Percentiles rank a stretch among this genome's conserved stretches.
Conservation (phyloP, 2,888 invertebrate genomes). For the Phoenoteleia sp. region DNA sequence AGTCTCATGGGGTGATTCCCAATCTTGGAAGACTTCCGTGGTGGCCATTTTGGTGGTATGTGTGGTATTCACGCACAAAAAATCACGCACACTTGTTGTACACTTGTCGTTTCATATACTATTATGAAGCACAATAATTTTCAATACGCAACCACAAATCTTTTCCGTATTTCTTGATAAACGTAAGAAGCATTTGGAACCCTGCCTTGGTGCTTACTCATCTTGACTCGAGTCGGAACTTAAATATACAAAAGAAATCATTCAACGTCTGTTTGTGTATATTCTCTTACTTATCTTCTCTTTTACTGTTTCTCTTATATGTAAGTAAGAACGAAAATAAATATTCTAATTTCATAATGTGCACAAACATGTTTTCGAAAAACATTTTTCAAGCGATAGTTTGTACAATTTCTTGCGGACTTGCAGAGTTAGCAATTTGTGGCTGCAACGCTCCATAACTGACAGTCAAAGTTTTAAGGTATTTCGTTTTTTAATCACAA, state of each 20-base stretch:
- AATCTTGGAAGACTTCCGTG: slow-evolving; percentile 85
- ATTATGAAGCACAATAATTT: slow-evolving; percentile 57
- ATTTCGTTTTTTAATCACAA: too few relatives aligned
- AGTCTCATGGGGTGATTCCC: slow-evolving; percentile 84
- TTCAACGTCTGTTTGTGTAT: slow-evolving; percentile 57
- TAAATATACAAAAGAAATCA: slow-evolving; percentile 66
- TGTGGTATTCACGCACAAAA: slow-evolving; percentile 49
- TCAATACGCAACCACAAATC: slow-evolving; percentile 57
- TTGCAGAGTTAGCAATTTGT: neutral
- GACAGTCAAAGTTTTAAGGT: too few relatives aligned
- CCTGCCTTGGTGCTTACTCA: slow-evolving; percentile 68
- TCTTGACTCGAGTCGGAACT: slow-evolving; percentile 62
- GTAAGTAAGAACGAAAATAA: slow-evolving; percentile 65
- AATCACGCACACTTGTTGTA: slow-evolving; percentile 69
- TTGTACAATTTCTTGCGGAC: neutral
- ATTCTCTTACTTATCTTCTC: slow-evolving; percentile 44
- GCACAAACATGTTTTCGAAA: slow-evolving; percentile 44
- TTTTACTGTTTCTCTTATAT: slow-evolving; percentile 55
- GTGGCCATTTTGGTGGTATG: slow-evolving; percentile 80
- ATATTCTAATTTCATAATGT: slow-evolving; percentile 42
- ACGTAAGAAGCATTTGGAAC: slow-evolving; percentile 67
- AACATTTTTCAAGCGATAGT: slow-evolving; percentile 3
- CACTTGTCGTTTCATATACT: slow-evolving; percentile 40
- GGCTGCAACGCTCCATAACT: too few relatives aligned
- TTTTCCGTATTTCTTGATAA: slow-evolving; percentile 62